These are phyloP conservation scores for Drosophila dunni DNA, from an alignment of 1,140 invertebrate genomes.

Conservation along the genomic window DNA sequence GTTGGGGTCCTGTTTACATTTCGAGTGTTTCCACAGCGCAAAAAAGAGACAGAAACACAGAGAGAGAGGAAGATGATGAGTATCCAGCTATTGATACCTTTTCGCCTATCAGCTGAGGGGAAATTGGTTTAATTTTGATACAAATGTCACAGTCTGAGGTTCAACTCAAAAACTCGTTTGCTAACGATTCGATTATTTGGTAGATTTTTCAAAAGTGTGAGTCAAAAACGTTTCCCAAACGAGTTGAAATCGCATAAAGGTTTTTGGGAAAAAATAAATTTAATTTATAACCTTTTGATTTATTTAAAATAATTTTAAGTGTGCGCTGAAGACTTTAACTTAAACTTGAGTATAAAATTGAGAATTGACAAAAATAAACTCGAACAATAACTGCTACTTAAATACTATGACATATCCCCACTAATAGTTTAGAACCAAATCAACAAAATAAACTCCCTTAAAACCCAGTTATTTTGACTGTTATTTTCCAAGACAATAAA, in stretches of 20 bases:
- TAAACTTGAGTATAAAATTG: no score
- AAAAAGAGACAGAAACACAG: not conserved
- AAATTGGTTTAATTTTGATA: slow-evolving; percentile 57
- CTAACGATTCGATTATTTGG: slow-evolving; percentile 22
- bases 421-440: no score
- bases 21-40: not conserved
- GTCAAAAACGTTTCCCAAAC: not conserved
- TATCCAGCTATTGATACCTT: slow-evolving; percentile 33
- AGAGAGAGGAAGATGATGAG: not conserved
- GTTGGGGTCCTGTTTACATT: slow-evolving; percentile 43
- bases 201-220: not conserved
- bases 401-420: no score
- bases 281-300: not conserved
- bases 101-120: slow-evolving; percentile 4
- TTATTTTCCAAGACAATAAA: not conserved
- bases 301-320: not conserved
- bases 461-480: no score
- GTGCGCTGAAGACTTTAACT: no score
- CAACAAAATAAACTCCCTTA: no score
- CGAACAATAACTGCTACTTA: no score
- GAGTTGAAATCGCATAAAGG: not conserved
- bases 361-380: no score
- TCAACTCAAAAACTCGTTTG: slow-evolving; percentile 19
- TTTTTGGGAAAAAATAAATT: not conserved
- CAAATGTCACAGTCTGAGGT: slow-evolving; percentile 44